Evolutionary conservation across 2,888 invertebrate species (phyloP).

Genomic region (Phasia obesa): DNA sequence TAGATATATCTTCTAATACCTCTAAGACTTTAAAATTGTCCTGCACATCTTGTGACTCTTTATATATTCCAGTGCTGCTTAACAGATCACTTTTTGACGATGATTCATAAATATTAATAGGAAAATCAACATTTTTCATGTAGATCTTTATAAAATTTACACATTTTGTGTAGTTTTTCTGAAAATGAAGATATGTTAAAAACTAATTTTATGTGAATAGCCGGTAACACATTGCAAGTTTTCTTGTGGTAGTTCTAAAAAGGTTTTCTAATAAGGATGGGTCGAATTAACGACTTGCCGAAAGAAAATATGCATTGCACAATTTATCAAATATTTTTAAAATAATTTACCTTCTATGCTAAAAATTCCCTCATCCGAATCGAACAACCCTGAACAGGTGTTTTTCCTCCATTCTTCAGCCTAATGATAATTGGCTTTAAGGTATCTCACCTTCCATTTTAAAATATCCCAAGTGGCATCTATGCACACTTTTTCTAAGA

Average conservation of each 20-base stretch:
- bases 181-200: too few relatives aligned
- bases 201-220: too few relatives aligned
- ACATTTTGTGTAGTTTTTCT: not conserved
- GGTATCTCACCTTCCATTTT: slow-evolving; percentile 35
- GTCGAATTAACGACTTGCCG: too few relatives aligned
- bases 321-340: not conserved
- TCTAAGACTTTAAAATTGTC: not conserved
- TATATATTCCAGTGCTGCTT: not conserved
- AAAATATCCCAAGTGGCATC: slow-evolving; percentile 35
- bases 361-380: slow-evolving; percentile 8
- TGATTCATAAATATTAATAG: not conserved
- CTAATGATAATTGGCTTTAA: slow-evolving; percentile 10
- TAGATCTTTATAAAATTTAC: too few relatives aligned
- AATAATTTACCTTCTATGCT: slow-evolving; percentile 1
- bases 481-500: slow-evolving; percentile 11
- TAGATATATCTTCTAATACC: not conserved
- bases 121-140: not conserved
- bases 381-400: not conserved
- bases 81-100: not conserved
- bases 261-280: too few relatives aligned
- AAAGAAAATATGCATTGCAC: too few relatives aligned
- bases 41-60: not conserved
- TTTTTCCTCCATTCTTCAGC: slow-evolving; percentile 29
- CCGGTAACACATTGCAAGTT: too few relatives aligned
- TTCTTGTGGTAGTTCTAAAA: too few relatives aligned